Base-by-base conservation (phyloP, 2,113 vertebrate species). In the Typhlomys cinereus region DNA sequence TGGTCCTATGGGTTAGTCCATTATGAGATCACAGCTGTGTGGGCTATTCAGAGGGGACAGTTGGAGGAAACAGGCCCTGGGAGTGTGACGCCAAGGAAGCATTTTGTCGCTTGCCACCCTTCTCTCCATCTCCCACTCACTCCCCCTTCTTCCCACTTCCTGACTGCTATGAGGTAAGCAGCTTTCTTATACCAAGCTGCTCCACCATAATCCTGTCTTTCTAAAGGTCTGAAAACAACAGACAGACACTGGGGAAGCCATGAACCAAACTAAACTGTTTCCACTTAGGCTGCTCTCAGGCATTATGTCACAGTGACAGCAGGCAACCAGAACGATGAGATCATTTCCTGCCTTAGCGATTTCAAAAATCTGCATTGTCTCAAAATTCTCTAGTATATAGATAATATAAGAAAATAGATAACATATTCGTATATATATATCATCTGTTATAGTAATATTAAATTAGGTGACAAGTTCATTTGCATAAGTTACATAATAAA, bases 401-500 rank as follows among this genome's bases (percentile, higher is more conserved):
- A 27, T 59, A 92, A 92, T 36, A 29, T 3, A 36, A 5, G 50
- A 67, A 67, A 44, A 15, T 2, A 90, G 67, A 79, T 59, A 62
- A 84, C 41, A 21, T 73, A 44, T 67, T 1, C 73, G 18, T n/a
- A 86, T 48, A n/a, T n/a, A n/a, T n/a, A n/a, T n/a, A n/a, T 39
- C 62, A 41, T 5, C 13, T 91, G 34, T n/a, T 52, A 36, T 31
- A 8, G 74, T 54, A 91, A 87, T 48, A 92, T 89, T 41, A 75
- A 69, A 89, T 85, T 66, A 64, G 57, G 25, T 74, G 21, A 50
- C 15, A 78, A 57, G 57, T 61, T 92, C 31, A 81, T 70, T 41
- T 66, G 34, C 7, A 59, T 54, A 92, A 41, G 61, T 78, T 79
- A 86, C 21, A 80, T n/a, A 90, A 83, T 17, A 82, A 85, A 71